Evolutionary conservation across 2,113 vertebrate species (phyloP).

Genomic region (Paracanthobrama guichenoti): DNA sequence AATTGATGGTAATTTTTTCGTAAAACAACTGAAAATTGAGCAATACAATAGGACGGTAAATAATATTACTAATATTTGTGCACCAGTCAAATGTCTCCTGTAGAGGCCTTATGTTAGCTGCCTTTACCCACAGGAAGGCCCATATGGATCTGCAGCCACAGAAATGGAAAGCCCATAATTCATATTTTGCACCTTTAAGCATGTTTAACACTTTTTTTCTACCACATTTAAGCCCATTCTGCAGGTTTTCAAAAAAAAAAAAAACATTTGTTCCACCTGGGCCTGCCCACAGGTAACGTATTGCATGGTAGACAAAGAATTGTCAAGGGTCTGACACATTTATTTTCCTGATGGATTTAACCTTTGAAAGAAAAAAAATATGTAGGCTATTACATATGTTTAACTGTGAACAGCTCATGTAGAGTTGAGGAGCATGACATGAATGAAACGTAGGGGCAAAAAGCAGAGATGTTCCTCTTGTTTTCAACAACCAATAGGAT

Average conservation of each 20-base stretch:
- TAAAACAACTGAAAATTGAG: not conserved
- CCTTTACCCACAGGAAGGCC: slow-evolving; percentile 23
- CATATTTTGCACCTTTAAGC: not conserved
- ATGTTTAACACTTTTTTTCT: not conserved
- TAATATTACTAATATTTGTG: slow-evolving; percentile 1
- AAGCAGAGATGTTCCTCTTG: slow-evolving; percentile 29
- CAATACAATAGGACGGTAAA: not conserved
- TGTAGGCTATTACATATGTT: not conserved
- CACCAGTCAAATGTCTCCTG: not conserved
- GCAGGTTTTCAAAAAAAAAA: not conserved
- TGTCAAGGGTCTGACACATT: slow-evolving; percentile 25
- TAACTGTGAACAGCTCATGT: slow-evolving; percentile 26
- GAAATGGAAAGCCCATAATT: not conserved
- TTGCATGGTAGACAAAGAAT: slow-evolving; percentile 37
- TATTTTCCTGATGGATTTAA: slow-evolving; percentile 7
- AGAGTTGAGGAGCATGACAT: slow-evolving; percentile 22
- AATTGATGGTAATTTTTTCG: not conserved
- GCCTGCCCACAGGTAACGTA: slow-evolving; percentile 15
- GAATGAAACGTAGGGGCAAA: slow-evolving; percentile 15
- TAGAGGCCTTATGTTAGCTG: slow-evolving; percentile 22
- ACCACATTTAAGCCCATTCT: not conserved
- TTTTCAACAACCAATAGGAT: slow-evolving; percentile 28
- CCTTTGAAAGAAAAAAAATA: slow-evolving; percentile 36
- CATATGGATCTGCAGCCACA: not conserved
- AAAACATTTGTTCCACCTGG: slow-evolving; percentile 11